Evolutionary conservation across 2,797 vertebrate genomes (phyloP).

Genomic region (Diplodus puntazzo): DNA sequence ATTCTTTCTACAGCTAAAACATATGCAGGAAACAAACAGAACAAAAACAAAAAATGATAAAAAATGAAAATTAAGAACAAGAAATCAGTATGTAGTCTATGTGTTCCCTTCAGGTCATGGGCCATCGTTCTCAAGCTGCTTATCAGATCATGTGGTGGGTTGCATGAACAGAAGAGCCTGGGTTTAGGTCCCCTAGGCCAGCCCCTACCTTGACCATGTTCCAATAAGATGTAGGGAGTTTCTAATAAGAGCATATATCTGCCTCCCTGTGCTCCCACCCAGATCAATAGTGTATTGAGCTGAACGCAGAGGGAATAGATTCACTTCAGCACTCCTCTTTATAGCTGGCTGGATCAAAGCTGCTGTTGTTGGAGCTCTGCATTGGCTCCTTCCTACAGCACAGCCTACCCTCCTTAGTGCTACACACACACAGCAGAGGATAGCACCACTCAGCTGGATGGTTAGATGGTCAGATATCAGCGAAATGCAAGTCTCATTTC

Average conservation of each 20-base stretch:
- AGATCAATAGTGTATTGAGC: slow-evolving; percentile 86
- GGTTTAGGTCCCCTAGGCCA: slow-evolving; percentile 29
- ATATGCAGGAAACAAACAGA: too few relatives aligned
- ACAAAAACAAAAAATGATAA: too few relatives aligned
- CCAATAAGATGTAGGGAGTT: slow-evolving; percentile 76
- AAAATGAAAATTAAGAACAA: too few relatives aligned
- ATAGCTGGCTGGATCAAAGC: slow-evolving; percentile 68
- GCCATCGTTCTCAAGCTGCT: slow-evolving; percentile 26
- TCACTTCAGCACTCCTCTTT: slow-evolving; percentile 73
- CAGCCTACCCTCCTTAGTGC: slow-evolving; percentile 43
- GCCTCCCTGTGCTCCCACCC: slow-evolving; percentile 64
- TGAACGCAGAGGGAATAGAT: slow-evolving; percentile 73
- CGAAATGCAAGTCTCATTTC: neutral
- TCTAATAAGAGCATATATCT: slow-evolving; percentile 85
- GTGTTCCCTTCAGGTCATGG: neutral
- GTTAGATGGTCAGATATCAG: slow-evolving; percentile 1
- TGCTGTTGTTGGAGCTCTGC: slow-evolving; percentile 34
- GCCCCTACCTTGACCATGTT: slow-evolving; percentile 59
- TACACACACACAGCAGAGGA: slow-evolving; percentile 7
- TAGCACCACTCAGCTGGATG: neutral
- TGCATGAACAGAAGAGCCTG: slow-evolving; percentile 32
- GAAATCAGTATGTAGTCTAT: neutral
- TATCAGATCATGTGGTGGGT: slow-evolving; percentile 50
- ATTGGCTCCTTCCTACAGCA: slow-evolving; percentile 23
- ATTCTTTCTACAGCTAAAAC: too few relatives aligned